phyloP scores from a whole-genome alignment of 2,888 invertebrate genomes.

The Seira ritae region DNA sequence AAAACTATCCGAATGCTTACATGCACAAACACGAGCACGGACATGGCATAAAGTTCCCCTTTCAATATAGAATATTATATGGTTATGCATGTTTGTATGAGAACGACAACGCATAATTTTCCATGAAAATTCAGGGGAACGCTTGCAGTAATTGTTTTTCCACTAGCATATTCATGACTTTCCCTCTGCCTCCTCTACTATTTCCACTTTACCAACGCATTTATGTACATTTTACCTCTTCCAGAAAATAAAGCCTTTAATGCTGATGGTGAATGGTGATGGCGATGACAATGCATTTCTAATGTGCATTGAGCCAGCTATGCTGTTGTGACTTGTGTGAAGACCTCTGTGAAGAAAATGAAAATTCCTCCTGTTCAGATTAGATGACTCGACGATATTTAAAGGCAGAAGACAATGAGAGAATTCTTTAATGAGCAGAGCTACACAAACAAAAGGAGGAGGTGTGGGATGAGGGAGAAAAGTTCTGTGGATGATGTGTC shows the following conservation, averaged over 20 bases:
- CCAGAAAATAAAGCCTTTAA: neutral
- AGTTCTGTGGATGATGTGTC: neutral
- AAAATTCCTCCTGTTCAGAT: neutral
- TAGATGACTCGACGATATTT: neutral
- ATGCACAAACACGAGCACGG: neutral
- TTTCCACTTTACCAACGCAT: conserved; percentile 4
- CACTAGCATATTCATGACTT: conserved; percentile 60
- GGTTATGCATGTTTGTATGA: conserved; percentile 18
- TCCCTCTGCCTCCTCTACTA: conserved; percentile 23
- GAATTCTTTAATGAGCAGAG: conserved; percentile 33
- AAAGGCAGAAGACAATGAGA: neutral
- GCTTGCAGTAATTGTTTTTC: conserved; percentile 35
- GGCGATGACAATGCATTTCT: conserved; percentile 8
- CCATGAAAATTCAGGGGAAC: neutral
- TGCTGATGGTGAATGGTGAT: conserved; percentile 18
- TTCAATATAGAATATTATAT: no score
- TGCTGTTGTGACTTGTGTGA: neutral
- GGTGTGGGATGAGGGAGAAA: conserved; percentile 6
- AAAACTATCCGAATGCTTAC: conserved; percentile 3
- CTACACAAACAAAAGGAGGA: conserved; percentile 27
- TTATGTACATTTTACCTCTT: conserved; percentile 24
- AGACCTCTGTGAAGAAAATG: neutral
- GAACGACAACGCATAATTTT: neutral
- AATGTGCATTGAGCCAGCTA: neutral
- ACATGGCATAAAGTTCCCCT: no score